Evolutionary conservation across 37 sponge, comb jelly and placozoan species (phyloP), one percentile per base, ranked within the genome.

Genomic region (Amphimedon queenslandica): DNA sequence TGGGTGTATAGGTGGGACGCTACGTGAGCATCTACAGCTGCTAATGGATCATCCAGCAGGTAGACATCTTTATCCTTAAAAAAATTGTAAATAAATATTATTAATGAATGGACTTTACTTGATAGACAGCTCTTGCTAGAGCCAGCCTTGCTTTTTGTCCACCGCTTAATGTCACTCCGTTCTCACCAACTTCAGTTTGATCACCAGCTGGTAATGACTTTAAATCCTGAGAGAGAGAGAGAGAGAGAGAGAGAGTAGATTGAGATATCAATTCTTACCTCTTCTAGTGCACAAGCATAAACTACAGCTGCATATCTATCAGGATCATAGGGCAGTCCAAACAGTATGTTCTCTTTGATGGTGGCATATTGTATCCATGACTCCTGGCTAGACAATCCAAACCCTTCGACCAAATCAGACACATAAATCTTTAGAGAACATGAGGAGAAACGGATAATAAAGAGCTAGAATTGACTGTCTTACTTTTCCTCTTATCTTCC

Each of bases 151-250:
- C 81, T 71, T 95, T 95, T 77, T 98, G 99, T 13, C 99, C 99
- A 40, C 99, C 99, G 75, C 99, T 98, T 38, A 98, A 83, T 28
- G 96, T 95, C 36, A 95, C 90, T 56, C 99, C 99, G 84, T 94
- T 92, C 74, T 91, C 96, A 30, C 99, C 99, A 28, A 95, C 93
- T 77, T 92, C 88, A 40, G 97, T 96, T 42, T 37, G 20, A 61
- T 96, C 97, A 21, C 97, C 97, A 58, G 75, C 80, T 34, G 97
- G 88, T 53, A 96, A 82, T 3, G 77, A 43, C 28, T 72, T 20
- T 16, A 96, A 42, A 67, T 96, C 97, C 88, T 84, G n/a, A n/a
- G n/a, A n/a, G n/a, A n/a, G n/a, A n/a, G n/a, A n/a, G n/a, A n/a
- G 63, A 23, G 73, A n/a, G n/a, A n/a, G n/a, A n/a, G n/a, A n/a